These are phyloP conservation scores for Rhopilema esculentum DNA, from an alignment of 30 jellyfish, hydroid and myxozoan genomes.

Conservation along the genomic window DNA sequence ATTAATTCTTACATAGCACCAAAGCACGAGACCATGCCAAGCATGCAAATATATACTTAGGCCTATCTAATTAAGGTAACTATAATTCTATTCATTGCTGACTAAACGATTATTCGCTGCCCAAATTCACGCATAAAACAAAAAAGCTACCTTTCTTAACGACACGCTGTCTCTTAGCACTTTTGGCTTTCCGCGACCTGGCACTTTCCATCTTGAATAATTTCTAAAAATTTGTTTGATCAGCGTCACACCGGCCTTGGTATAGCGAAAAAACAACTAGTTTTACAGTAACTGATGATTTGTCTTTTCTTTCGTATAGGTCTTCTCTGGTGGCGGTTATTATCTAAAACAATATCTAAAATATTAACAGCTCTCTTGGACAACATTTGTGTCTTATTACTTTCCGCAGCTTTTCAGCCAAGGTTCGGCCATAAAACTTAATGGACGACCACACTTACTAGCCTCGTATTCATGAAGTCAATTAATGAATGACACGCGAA, in stretches of 20 bases:
- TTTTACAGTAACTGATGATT: background rate
- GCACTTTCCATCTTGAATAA: slow-evolving; percentile 51
- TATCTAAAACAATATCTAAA: slow-evolving; percentile 33
- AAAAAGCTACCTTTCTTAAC: slow-evolving; percentile 45
- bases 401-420: slow-evolving; percentile 19
- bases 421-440: slow-evolving; percentile 50
- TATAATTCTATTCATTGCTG: too few species aligned
- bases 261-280: background rate
- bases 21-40: too few species aligned
- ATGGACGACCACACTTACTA: background rate
- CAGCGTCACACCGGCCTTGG: background rate
- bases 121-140: background rate
- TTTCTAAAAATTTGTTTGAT: background rate
- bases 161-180: slow-evolving; percentile 43
- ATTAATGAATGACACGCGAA: slow-evolving; percentile 20
- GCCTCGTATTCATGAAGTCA: background rate
- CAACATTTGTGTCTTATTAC: slow-evolving; percentile 45
- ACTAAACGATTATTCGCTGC: too few species aligned
- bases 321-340: slow-evolving; percentile 56
- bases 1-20: too few species aligned
- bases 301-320: slow-evolving; percentile 54
- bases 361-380: slow-evolving; percentile 13
- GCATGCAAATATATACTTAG: too few species aligned
- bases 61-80: too few species aligned
- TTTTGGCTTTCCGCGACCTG: slow-evolving; percentile 39